phyloP scores from a whole-genome alignment of 2,888 invertebrate genomes.

The Myopa testacea region DNA sequence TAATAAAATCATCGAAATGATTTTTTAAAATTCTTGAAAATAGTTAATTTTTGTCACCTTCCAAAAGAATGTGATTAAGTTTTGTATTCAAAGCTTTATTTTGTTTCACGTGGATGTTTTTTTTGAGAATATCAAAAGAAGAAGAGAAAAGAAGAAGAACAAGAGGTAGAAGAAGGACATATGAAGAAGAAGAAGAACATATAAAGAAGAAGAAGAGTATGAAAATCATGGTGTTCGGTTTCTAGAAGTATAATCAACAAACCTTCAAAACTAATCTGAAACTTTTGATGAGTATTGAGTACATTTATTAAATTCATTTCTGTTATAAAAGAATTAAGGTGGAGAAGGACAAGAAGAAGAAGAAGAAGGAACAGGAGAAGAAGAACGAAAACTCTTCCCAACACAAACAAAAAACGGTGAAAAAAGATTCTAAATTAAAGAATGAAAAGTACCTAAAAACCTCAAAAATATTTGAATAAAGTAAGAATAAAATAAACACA shows the following conservation, averaged over 20 bases:
- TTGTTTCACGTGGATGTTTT: too few species aligned
- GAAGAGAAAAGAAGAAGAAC: slow-evolving; percentile 22
- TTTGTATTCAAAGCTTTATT: neutral
- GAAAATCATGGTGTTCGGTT: neutral
- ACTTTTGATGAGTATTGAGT: too few species aligned
- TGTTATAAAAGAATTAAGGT: too few species aligned
- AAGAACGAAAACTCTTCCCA: neutral
- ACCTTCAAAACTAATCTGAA: too few species aligned
- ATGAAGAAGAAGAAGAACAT: neutral
- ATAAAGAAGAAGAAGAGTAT: neutral
- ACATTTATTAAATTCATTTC: too few species aligned
- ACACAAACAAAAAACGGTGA: neutral
- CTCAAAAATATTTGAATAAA: slow-evolving; percentile 47
- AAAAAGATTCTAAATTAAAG: slow-evolving; percentile 6
- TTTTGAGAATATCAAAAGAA: slow-evolving; percentile 30
- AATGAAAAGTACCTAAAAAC: slow-evolving; percentile 53
- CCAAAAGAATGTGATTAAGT: neutral
- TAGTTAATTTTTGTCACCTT: neutral
- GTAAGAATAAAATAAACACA: neutral
- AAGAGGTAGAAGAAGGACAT: neutral
- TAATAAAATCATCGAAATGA: neutral
- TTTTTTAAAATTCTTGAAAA: neutral
- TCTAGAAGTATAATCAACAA: too few species aligned
- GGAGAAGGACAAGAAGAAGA: neutral
- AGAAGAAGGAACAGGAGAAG: too few species aligned